phyloP scores from a whole-genome alignment of 2,888 invertebrate genomes.

The Metellina segmentata region DNA sequence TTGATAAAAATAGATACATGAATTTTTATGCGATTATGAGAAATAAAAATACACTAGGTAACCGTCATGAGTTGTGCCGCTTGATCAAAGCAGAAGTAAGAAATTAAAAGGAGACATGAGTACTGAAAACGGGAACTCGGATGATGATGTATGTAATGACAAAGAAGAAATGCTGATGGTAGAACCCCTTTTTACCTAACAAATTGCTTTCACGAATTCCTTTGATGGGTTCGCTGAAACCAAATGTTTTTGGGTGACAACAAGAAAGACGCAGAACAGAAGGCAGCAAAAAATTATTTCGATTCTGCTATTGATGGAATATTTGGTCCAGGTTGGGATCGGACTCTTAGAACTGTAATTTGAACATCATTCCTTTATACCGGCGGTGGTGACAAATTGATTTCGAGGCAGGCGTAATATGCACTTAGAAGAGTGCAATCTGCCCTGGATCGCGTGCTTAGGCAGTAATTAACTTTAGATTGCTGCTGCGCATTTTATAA shows the following conservation, averaged over 20 bases:
- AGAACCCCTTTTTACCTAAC: not conserved
- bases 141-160: not conserved
- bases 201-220: not conserved
- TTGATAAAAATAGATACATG: no score
- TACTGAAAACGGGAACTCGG: not conserved
- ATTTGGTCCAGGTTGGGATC: no score
- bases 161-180: not conserved
- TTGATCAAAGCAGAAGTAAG: not conserved
- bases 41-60: no score
- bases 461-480: conserved; percentile 48
- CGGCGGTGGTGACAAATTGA: conserved; percentile 42
- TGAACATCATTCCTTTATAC: conserved; percentile 56
- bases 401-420: conserved; percentile 11
- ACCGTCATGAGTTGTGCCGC: no score
- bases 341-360: conserved; percentile 37
- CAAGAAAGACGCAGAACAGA: not conserved
- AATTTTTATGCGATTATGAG: no score
- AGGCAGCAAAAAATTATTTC: not conserved
- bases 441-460: conserved; percentile 17
- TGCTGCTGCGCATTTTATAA: conserved; percentile 5
- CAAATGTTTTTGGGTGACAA: conserved; percentile 1
- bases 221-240: not conserved
- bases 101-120: not conserved
- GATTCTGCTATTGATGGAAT: conserved; percentile 22
- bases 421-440: conserved; percentile 35